phyloP scores from a whole-genome alignment of 2,113 vertebrate species.

The Dromaius novaehollandiae region DNA sequence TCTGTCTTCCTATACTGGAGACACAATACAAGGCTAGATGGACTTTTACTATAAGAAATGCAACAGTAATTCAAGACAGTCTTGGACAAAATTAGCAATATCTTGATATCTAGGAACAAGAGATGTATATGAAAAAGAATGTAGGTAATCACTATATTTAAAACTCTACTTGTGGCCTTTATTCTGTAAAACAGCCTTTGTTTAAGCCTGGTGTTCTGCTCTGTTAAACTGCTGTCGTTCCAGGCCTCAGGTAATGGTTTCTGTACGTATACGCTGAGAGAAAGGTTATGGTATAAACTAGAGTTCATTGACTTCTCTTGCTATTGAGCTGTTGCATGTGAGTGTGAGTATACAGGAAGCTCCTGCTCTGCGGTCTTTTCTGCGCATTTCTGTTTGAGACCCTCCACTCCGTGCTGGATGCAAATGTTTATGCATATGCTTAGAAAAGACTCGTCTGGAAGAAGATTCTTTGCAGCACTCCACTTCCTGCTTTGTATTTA shows the following conservation, averaged over 20 bases:
- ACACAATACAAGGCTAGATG: not conserved
- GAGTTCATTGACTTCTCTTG: not conserved
- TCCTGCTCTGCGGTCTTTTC: not conserved
- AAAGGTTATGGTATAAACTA: not conserved
- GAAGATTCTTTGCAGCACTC: not conserved
- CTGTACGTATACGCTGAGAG: not conserved
- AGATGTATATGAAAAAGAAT: not conserved
- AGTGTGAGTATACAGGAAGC: not conserved
- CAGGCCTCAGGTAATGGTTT: not conserved
- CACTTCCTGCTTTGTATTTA: not conserved
- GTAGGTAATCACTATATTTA: not conserved
- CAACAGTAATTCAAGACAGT: fast-evolving
- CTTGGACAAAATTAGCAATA: not conserved
- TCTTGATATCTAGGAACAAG: not conserved
- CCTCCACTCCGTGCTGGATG: not conserved
- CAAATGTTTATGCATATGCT: not conserved
- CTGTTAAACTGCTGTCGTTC: not conserved
- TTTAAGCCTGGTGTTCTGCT: not conserved
- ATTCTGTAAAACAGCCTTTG: not conserved
- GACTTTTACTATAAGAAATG: not conserved
- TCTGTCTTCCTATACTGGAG: not conserved
- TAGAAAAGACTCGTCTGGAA: constrained; percentile 14
- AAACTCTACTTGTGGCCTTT: not conserved
- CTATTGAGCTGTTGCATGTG: fast-evolving
- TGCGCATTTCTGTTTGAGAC: not conserved